Evolutionary conservation across 2,888 invertebrate genomes (phyloP).

Genomic region (Entomobrya multifasciata): DNA sequence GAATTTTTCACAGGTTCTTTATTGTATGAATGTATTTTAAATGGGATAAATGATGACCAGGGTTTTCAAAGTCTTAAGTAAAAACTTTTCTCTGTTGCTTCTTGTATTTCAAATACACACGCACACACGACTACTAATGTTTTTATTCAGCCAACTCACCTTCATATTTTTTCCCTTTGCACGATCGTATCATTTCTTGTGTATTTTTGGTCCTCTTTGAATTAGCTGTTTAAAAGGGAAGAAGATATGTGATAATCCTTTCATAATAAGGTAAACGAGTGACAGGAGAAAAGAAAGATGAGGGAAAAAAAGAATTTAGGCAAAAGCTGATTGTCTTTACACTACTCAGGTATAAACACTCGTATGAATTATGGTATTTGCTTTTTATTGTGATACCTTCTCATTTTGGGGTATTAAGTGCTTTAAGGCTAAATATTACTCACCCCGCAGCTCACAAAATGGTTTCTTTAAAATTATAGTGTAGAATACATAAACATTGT

Average conservation of each 20-base stretch:
- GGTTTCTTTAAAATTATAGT: constrained; percentile 49
- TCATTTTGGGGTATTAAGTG: constrained; percentile 51
- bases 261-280: constrained; percentile 53
- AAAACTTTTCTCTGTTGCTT: constrained; percentile 56
- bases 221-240: constrained; percentile 21
- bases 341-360: constrained; percentile 12
- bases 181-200: constrained; percentile 19
- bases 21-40: too few species aligned
- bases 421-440: constrained; percentile 24
- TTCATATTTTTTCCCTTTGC: neutral
- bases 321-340: neutral
- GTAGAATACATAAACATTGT: neutral
- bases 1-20: too few species aligned
- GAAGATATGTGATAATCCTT: constrained; percentile 61
- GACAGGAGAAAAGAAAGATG: constrained; percentile 33
- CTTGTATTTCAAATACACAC: constrained; percentile 10
- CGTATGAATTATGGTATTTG: constrained; percentile 53
- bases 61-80: too few species aligned
- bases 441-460: neutral
- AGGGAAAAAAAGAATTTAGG: neutral
- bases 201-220: constrained; percentile 22
- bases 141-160: constrained; percentile 36
- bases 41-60: too few species aligned
- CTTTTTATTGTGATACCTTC: constrained; percentile 48
- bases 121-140: constrained; percentile 6